phyloP scores from a whole-genome alignment of 2,888 invertebrate species.

The Bellardia bayeri region DNA sequence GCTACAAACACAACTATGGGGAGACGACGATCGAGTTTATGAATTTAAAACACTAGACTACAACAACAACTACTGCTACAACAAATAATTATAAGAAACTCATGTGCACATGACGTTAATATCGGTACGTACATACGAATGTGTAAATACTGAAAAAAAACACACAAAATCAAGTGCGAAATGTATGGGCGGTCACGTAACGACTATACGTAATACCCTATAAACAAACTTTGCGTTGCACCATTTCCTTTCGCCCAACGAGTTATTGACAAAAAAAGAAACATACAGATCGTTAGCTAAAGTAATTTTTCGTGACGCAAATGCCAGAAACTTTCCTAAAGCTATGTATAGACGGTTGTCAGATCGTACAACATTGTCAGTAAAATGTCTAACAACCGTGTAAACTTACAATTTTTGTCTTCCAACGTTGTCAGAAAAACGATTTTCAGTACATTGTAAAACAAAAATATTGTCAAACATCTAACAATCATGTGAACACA shows the following conservation, averaged over 20 bases:
- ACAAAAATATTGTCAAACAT: too few species aligned
- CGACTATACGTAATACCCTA: background rate
- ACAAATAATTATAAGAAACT: conserved; percentile 36
- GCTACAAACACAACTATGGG: conserved; percentile 1
- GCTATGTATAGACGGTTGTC: too few species aligned
- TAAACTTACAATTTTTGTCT: too few species aligned
- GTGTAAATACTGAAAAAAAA: background rate
- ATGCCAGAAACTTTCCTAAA: too few species aligned
- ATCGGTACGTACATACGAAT: conserved; percentile 1
- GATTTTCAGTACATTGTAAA: too few species aligned
- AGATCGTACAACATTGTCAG: too few species aligned
- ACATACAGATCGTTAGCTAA: too few species aligned
- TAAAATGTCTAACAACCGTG: too few species aligned
- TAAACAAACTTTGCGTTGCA: background rate
- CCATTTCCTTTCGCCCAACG: background rate
- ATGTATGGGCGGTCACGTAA: background rate
- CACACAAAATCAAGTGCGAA: background rate
- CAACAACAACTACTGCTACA: conserved; percentile 21
- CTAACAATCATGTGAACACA: too few species aligned
- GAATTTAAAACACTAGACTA: conserved; percentile 46
- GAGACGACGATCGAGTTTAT: conserved; percentile 32
- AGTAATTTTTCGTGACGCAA: too few species aligned
- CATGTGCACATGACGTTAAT: conserved; percentile 61
- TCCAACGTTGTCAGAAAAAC: too few species aligned
- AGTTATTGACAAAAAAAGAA: too few species aligned